A percentile compares a stretch with the other conserved stretches of the same genome.
Conservation (phyloP, 2,888 invertebrate species). For the Lymantria dispar region DNA sequence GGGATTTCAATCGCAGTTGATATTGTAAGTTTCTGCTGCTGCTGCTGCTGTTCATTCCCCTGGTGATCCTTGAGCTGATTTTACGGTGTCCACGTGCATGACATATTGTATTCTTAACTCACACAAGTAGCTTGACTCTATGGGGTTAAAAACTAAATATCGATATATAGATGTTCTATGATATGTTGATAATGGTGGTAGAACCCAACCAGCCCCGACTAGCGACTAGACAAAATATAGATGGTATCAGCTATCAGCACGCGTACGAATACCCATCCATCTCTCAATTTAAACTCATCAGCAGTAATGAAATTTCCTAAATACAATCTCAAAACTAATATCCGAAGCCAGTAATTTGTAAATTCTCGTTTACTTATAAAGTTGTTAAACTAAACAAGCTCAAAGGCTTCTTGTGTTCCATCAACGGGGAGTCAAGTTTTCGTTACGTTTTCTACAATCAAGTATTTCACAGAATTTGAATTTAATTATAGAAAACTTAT, state of each 20-base stretch:
- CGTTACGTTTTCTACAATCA: neutral
- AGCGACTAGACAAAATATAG: neutral
- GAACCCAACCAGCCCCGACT: neutral
- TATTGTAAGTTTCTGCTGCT: no score
- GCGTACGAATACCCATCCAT: neutral
- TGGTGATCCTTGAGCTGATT: no score
- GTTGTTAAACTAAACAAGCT: conserved; percentile 7
- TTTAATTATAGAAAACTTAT: neutral
- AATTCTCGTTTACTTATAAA: neutral
- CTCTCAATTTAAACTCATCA: neutral
- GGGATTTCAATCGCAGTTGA: no score
- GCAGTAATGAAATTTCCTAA: neutral
- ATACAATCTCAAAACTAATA: neutral
- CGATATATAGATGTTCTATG: no score
- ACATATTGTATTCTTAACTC: no score
- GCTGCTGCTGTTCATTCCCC: no score
- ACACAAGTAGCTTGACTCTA: no score
- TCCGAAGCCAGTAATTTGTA: neutral
- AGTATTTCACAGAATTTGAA: neutral
- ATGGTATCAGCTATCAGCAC: neutral
- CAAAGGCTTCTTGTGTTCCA: conserved; percentile 3
- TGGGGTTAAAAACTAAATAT: no score
- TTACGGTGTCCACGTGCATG: no score
- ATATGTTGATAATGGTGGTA: no score
- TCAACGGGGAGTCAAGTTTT: conserved; percentile 4